These are phyloP conservation scores for Agonopterix subpropinquella DNA, from an alignment of 2,888 invertebrate genomes.

Conservation along the genomic window DNA sequence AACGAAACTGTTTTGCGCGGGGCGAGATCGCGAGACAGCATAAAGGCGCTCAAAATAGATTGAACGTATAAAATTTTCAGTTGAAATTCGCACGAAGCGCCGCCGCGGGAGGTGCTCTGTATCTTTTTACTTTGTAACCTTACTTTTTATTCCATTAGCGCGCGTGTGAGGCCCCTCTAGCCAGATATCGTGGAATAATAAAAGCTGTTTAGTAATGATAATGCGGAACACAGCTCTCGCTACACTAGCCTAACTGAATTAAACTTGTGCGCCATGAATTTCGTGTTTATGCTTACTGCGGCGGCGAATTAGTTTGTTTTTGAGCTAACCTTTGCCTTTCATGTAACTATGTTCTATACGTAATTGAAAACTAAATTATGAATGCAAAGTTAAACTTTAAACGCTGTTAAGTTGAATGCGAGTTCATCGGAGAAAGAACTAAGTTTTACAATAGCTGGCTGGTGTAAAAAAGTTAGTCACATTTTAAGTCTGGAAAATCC, in stretches of 20 bases:
- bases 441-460: conserved; percentile 40
- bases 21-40: conserved; percentile 66
- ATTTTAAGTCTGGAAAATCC: conserved; percentile 48
- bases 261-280: conserved; percentile 54
- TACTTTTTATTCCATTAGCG: conserved; percentile 76
- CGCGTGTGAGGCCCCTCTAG: conserved; percentile 69
- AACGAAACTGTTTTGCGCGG: conserved; percentile 70
- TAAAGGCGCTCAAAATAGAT: conserved; percentile 73
- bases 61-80: conserved; percentile 76
- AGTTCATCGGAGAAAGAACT: conserved; percentile 23
- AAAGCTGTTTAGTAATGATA: conserved; percentile 74
- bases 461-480: conserved; percentile 51
- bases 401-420: conserved; percentile 20
- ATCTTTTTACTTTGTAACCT: conserved; percentile 75
- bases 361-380: conserved; percentile 19
- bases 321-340: conserved; percentile 30
- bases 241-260: conserved; percentile 61
- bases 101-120: conserved; percentile 69
- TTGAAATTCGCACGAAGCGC: conserved; percentile 69
- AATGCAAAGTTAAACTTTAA: conserved; percentile 27
- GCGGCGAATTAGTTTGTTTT: conserved; percentile 39
- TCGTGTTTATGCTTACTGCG: conserved; percentile 49
- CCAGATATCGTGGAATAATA: conserved; percentile 74
- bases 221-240: conserved; percentile 58
- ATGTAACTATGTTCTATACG: conserved; percentile 11